A percentile compares a stretch with the other conserved stretches of the same genome.
phyloP scores from a whole-genome alignment of 2,888 invertebrate species.

The Chaetogeoica ovagalla region DNA sequence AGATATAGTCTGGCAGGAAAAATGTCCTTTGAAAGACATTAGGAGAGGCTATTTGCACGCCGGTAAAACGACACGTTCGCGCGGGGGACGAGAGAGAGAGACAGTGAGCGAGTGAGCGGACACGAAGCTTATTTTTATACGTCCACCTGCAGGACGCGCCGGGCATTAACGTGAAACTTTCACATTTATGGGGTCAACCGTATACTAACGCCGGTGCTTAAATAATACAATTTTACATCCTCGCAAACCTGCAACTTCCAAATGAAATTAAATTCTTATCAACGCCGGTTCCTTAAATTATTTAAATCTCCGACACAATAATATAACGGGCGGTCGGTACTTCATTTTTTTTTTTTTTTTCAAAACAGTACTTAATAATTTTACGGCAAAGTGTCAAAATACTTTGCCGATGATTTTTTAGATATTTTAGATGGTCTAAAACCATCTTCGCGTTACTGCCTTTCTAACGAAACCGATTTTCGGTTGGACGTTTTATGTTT shows the following conservation, averaged over 20 bases:
- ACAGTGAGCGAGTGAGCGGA: neutral
- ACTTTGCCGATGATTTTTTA: too few relatives aligned
- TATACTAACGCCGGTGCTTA: constrained; percentile 18
- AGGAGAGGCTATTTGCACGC: constrained; percentile 8
- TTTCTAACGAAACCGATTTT: too few relatives aligned
- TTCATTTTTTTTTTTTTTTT: constrained; percentile 10
- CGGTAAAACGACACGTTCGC: neutral
- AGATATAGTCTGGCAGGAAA: constrained; percentile 3
- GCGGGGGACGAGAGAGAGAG: too few relatives aligned
- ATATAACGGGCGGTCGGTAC: neutral
- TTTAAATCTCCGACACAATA: constrained; percentile 30
- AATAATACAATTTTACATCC: constrained; percentile 45
- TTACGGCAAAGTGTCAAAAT: neutral
- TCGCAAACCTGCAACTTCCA: constrained; percentile 9
- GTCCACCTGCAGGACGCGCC: neutral
- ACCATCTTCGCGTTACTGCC: too few relatives aligned
- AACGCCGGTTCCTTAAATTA: constrained; percentile 33
- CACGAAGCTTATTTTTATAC: constrained; percentile 31
- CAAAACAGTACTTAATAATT: constrained; percentile 19
- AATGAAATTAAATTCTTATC: constrained; percentile 47
- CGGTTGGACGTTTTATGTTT: too few relatives aligned
- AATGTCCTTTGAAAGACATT: constrained; percentile 40
- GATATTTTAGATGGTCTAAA: too few relatives aligned
- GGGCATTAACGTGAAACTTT: constrained; percentile 30
- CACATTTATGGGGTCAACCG: constrained; percentile 39